Evolutionary conservation across 2,113 vertebrate genomes (phyloP), one percentile per base, ranked within the genome.

Genomic region (Poeciliopsis prolifica): DNA sequence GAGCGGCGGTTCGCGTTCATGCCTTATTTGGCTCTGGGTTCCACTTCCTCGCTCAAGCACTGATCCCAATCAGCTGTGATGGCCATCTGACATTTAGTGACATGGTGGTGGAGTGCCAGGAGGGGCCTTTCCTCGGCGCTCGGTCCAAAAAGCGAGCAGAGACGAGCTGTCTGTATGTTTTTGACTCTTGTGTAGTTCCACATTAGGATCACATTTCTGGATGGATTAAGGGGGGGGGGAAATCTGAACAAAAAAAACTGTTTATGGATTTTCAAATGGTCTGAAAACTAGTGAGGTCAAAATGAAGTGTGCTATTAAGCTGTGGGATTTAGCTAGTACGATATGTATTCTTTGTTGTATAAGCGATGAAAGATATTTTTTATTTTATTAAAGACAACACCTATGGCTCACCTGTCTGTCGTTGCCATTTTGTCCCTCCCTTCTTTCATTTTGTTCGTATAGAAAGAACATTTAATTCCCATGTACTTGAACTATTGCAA

Each of bases 11-110:
- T 60, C 51, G 66, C 68, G 70, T 83, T 68, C 29, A 44, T 60
- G 74, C 65, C 67, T 77, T 77, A 88, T 88, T 84, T 91, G 83
- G 87, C 73, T 71, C 81, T 81, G 89, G 90, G 87, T 91, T 90
- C 90, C 92, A 89, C 94, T 77, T 30, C 78, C 92, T 66, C 60
- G 37, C 72, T 70, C 1, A 1, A 26, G 78, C 79, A 70, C 63
- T 70, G 42, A 82, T 94, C 92, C 93, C 92, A 93, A 90, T 92
- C 86, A 79, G 65, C 83, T 86, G 63, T 94, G 94, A 95, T 93
- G 93, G 92, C 90, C 94, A 93, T 93, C 94, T 96, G 96, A 95
- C 91, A 91, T 95, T 93, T 95, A 95, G 94, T 96, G 96, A 97
- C 93, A 95, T 83, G 65, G 77, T 83, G 80, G 75, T 89, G 90